Evolutionary conservation across 30 jellyfish, hydroid and myxozoan genomes (phyloP), one percentile per base, ranked within the genome.

Genomic region (Hydra vulgaris): DNA sequence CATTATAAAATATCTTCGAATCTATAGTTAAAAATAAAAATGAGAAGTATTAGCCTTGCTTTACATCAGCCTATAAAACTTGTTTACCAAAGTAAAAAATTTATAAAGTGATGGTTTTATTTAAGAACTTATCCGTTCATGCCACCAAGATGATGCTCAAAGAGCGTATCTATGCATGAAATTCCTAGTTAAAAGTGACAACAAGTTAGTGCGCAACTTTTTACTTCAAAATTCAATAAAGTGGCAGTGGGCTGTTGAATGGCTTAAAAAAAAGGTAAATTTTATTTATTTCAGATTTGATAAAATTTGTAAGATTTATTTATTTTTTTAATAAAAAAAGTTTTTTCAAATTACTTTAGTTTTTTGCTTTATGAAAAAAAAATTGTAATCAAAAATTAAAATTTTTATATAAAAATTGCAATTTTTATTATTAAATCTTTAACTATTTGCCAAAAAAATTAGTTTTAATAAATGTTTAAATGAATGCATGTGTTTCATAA

Each of bases 211-310:
- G 26, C 85, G 76, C 67, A 86, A 71, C 69, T 88, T 69, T 78
- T 85, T 94, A 19, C 85, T 84, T 27, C 83, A 68, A 15, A 66
- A 80, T 67, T 67, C 87, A 18, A 86, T 82, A 25, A 82, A 86
- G 19, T 88, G 96, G 96, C 96, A 94, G 56, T 88, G 99, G 96
- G 95, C 96, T 21, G 96, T 94, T 25, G 96, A 94, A 53, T 94
- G 99, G 99, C 88, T 94, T 25, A 88, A 94, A 74, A 81, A 79
- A 71, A 94, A 94, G 99, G 96, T 87, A 21, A 17, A 18, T 21
- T 12, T 7, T 54, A 16, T 17, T 18, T 17, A 18, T 18, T 21
- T 23, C 22, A 21, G 18, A 17, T 27, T 75, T 27, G n/a, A n/a
- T n/a, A n/a, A n/a, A n/a, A n/a, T n/a, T n/a, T n/a, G n/a, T n/a